Base-by-base conservation (phyloP, 2,113 vertebrate genomes). In the Tonatia bakeri region DNA sequence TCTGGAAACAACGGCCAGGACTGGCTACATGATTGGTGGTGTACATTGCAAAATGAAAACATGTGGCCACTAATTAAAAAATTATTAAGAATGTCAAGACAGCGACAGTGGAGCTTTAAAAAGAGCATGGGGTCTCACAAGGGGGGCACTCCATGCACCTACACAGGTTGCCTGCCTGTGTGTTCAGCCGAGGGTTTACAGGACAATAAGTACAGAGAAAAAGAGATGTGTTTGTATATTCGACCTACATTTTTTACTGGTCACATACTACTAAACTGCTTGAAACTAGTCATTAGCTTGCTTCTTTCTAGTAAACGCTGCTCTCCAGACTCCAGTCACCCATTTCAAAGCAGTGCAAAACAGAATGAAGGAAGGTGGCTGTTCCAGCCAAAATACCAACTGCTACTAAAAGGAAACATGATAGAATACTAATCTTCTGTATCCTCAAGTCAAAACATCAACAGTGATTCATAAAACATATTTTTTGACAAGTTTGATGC, bases 401-500 rank as follows among this genome's bases (percentile, higher is more conserved):
- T 59, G 91, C 72, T 92, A 52, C 85, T 81, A 67, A 22, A 31
- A 87, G 72, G 2, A 70, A 56, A 64, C 7, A 3, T 45, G 80
- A 87, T 22, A 90, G 22, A 50, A 45, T 36, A 72, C 20, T 33
- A 92, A 38, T 67, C 59, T 38, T 87, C 64, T 73, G 45, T 85
- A 81, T 67, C 31, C 64, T 40, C 65, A 38, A 93, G 17, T 52
- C 40, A 36, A 94, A 85, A 47, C 52, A 83, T 64, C 76, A 91
- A 69, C 61, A 72, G 12, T 75, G 52, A 85, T 69, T 92, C 77
- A 73, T 47, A 76, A 95, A 94, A 77, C 88, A 52, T 31, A 67
- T 77, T 84, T 72, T 52, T 86, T 92, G 85, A 92, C 76, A 91
- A 96, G 59, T 50, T 64, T 33, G 7, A 47, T 45, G 31, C 54